Evolutionary conservation across 2,113 vertebrate species (phyloP).

Genomic region (Circaetus gallicus): DNA sequence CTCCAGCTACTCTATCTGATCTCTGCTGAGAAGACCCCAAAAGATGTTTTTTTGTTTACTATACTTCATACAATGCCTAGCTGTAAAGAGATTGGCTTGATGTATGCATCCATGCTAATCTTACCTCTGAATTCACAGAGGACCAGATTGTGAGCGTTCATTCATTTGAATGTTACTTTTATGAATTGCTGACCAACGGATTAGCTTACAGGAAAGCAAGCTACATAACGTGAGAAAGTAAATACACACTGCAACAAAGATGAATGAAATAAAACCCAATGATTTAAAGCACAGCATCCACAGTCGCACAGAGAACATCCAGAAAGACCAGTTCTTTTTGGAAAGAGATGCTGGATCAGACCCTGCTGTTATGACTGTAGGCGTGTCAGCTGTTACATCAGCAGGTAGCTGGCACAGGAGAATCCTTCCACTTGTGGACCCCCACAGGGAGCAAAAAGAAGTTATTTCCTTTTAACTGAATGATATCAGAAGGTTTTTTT

Average conservation of each 20-base stretch:
- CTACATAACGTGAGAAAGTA: rapidly evolving
- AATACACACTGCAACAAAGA: neutral
- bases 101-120: neutral
- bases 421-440: neutral
- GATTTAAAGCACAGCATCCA: neutral
- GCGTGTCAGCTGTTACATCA: neutral
- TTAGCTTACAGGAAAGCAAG: neutral
- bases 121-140: neutral
- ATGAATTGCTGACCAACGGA: neutral
- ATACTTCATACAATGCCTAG: neutral
- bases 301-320: neutral
- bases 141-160: neutral
- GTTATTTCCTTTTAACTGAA: neutral
- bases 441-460: neutral
- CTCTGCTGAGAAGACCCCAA: neutral
- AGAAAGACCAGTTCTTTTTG: neutral
- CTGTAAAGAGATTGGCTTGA: neutral
- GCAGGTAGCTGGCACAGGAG: neutral
- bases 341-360: neutral
- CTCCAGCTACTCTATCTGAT: neutral
- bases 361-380: neutral
- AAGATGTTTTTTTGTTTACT: neutral
- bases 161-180: neutral
- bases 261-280: neutral
- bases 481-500: neutral